phyloP scores from a whole-genome alignment of 2,797 vertebrate species.

The Furcifer pardalis region DNA sequence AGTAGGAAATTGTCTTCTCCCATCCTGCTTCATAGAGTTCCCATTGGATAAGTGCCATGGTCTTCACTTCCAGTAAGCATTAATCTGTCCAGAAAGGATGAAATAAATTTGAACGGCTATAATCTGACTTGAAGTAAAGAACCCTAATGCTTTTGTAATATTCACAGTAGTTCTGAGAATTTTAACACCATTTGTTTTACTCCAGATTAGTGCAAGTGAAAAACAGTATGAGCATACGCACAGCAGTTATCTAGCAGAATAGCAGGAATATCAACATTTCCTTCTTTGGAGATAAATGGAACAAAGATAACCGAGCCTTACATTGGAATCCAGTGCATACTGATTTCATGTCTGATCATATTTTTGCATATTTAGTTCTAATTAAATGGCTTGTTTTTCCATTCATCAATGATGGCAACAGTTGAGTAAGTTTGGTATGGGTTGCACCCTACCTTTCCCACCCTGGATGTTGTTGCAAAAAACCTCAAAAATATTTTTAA shows the following conservation, averaged over 20 bases:
- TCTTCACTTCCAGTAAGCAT: constrained; percentile 5
- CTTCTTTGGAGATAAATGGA: constrained; percentile 23
- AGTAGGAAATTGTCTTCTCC: constrained; percentile 36
- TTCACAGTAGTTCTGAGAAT: background rate
- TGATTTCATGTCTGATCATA: background rate
- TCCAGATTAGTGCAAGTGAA: constrained; percentile 13
- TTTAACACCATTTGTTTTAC: constrained; percentile 6
- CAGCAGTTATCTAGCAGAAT: constrained; percentile 18
- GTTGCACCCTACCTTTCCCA: background rate
- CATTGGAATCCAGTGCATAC: background rate
- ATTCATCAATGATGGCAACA: background rate
- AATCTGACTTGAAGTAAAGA: constrained; percentile 6
- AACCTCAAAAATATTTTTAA: background rate
- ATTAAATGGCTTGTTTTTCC: background rate
- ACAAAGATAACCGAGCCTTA: background rate
- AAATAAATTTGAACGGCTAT: constrained; percentile 4
- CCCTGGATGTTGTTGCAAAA: background rate
- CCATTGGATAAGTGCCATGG: background rate
- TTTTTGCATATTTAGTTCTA: background rate
- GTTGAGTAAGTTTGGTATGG: background rate
- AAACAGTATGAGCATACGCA: background rate
- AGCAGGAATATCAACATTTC: constrained; percentile 12
- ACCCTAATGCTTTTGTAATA: constrained; percentile 2
- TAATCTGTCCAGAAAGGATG: constrained; percentile 23
- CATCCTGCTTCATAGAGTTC: constrained; percentile 20